Percentiles rank a stretch among this genome's conserved stretches.
Conservation (phyloP, 2,113 vertebrate genomes). For the Pygoscelis antarcticus region DNA sequence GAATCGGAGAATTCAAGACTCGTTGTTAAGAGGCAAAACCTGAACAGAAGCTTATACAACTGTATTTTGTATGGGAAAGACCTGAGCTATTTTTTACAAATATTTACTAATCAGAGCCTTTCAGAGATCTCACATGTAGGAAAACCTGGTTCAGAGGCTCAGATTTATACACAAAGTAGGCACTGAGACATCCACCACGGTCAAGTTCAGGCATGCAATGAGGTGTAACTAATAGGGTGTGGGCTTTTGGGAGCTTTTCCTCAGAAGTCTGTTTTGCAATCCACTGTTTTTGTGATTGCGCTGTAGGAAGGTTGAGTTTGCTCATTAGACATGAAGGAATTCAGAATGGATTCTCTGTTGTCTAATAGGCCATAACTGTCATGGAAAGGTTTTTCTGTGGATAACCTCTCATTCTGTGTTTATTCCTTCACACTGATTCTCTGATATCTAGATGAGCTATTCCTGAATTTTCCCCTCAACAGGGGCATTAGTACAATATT, state of each 20-base stretch:
- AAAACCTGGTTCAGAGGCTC: neutral
- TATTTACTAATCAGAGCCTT: neutral
- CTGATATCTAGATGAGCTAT: neutral
- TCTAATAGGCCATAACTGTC: neutral
- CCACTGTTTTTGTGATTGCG: fast-evolving
- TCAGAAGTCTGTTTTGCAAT: neutral
- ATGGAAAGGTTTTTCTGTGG: neutral
- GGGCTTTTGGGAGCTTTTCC: neutral
- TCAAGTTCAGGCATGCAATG: fast-evolving
- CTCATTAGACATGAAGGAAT: neutral
- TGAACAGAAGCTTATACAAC: neutral
- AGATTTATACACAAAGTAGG: neutral
- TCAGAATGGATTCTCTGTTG: neutral
- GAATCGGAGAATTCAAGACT: neutral
- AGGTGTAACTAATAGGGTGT: neutral
- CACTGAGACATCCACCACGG: neutral
- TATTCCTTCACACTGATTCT: neutral
- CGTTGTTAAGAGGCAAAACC: fast-evolving
- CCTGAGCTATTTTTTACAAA: neutral
- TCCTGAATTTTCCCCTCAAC: neutral
- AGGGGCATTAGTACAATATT: neutral
- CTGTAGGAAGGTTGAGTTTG: neutral
- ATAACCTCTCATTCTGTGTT: neutral
- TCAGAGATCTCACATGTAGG: neutral
- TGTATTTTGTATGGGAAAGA: neutral